phyloP scores from a whole-genome alignment of 2,797 vertebrate species.

The Rhinatrema bivittatum region DNA sequence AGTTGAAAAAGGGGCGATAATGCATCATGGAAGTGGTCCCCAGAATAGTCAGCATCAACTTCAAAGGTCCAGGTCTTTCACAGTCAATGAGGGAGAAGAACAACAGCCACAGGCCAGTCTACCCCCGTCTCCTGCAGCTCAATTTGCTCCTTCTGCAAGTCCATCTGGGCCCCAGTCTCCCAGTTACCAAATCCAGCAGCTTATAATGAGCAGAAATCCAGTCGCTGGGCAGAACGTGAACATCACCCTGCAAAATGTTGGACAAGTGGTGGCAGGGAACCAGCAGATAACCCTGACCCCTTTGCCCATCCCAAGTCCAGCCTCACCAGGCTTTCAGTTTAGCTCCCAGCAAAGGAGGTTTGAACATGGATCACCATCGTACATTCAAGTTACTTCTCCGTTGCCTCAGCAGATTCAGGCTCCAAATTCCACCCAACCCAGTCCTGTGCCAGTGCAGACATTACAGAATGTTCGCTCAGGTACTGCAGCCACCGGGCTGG shows the following conservation, averaged over 20 bases:
- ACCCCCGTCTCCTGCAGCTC: conserved; percentile 82
- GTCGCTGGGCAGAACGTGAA: conserved; percentile 86
- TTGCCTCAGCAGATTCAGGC: conserved; percentile 85
- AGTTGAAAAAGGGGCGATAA: conserved; percentile 60
- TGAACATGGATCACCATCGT: conserved; percentile 82
- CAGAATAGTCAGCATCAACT: conserved; percentile 88
- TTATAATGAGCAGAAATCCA: conserved; percentile 86
- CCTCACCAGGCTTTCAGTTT: conserved; percentile 88
- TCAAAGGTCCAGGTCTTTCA: conserved; percentile 84
- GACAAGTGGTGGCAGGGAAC: conserved; percentile 76
- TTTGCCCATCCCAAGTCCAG: conserved; percentile 80
- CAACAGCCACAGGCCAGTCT: conserved; percentile 66
- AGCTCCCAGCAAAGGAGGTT: conserved; percentile 82
- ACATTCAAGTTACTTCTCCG: conserved; percentile 89
- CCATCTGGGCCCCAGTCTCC: conserved; percentile 93
- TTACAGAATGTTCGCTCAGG: conserved; percentile 72
- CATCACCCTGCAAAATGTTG: conserved; percentile 89
- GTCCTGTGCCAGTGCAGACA: conserved; percentile 61
- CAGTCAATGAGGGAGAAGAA: conserved; percentile 77
- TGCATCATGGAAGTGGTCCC: conserved; percentile 97
- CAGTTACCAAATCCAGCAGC: conserved; percentile 79
- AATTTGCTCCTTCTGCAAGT: conserved; percentile 83
- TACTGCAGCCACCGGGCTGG: conserved; percentile 66
- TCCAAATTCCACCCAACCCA: conserved; percentile 91
- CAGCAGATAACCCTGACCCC: conserved; percentile 89